Percentiles rank a stretch among this genome's conserved stretches.
These are phyloP conservation scores for Plutomurus gul DNA, from an alignment of 1,140 invertebrate species.

Conservation along the genomic window DNA sequence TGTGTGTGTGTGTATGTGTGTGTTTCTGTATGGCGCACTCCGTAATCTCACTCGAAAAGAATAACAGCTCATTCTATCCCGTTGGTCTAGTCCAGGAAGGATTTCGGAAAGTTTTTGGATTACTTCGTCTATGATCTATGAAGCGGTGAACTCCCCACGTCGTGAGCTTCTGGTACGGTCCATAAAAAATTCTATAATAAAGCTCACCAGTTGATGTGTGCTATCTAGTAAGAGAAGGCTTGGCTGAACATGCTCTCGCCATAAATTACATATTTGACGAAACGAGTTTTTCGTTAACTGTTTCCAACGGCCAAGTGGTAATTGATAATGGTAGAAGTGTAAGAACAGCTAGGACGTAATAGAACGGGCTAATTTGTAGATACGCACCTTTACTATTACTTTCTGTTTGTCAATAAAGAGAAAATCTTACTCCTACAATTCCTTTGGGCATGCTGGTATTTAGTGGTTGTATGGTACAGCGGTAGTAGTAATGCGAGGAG, in stretches of 20 bases:
- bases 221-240: constrained; percentile 4
- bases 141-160: constrained; percentile 18
- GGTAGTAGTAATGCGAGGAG: neutral
- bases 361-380: too few relatives aligned
- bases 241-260: constrained; percentile 1
- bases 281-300: constrained; percentile 15
- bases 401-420: too few relatives aligned
- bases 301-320: neutral
- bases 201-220: neutral
- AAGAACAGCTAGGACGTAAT: neutral
- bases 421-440: too few relatives aligned
- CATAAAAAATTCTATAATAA: constrained; percentile 30
- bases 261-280: constrained; percentile 30
- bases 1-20: neutral
- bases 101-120: constrained; percentile 20
- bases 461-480: neutral
- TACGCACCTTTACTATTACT: too few relatives aligned
- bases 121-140: constrained; percentile 18
- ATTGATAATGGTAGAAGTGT: constrained; percentile 1
- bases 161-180: neutral
- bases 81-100: constrained; percentile 12
- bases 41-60: neutral
- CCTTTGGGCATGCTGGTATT: too few relatives aligned
- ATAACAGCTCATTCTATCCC: neutral
- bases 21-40: neutral